Percentiles rank a stretch among this genome's conserved stretches.
phyloP scores from a whole-genome alignment of 2,888 invertebrate species.

The Brenthis ino region DNA sequence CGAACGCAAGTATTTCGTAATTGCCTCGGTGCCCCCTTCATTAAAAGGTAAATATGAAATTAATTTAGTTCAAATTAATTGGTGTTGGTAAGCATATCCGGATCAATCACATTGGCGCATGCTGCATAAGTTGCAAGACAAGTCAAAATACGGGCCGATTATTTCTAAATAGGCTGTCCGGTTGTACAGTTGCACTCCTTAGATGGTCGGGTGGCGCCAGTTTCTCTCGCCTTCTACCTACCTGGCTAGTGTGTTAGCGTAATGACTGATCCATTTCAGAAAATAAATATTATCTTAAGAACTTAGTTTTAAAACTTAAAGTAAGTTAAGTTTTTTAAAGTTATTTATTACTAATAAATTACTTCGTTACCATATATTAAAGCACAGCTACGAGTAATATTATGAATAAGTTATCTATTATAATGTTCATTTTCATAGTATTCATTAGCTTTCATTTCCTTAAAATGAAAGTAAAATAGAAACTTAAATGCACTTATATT shows the following conservation, averaged over 20 bases:
- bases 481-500: no score
- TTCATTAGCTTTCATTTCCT: no score
- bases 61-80: neutral
- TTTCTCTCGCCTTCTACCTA: conserved; percentile 53
- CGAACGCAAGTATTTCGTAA: no score
- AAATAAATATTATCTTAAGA: conserved; percentile 10
- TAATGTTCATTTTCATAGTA: no score
- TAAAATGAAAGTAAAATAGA: no score
- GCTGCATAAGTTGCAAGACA: conserved; percentile 48
- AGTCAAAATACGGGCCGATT: conserved; percentile 64
- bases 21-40: no score
- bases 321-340: no score
- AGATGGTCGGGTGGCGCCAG: conserved; percentile 70
- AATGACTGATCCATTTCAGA: conserved; percentile 31
- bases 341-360: no score
- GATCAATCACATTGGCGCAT: conserved; percentile 23
- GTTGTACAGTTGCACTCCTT: conserved; percentile 77
- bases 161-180: conserved; percentile 72
- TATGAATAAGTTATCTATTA: no score
- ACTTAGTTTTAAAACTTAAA: neutral
- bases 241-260: conserved; percentile 32
- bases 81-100: conserved; percentile 21
- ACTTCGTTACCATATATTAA: no score
- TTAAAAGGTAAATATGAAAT: neutral
- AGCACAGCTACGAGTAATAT: no score